Evolutionary conservation across 1,140 invertebrate species (phyloP).

Genomic region (Heliothis virescens): DNA sequence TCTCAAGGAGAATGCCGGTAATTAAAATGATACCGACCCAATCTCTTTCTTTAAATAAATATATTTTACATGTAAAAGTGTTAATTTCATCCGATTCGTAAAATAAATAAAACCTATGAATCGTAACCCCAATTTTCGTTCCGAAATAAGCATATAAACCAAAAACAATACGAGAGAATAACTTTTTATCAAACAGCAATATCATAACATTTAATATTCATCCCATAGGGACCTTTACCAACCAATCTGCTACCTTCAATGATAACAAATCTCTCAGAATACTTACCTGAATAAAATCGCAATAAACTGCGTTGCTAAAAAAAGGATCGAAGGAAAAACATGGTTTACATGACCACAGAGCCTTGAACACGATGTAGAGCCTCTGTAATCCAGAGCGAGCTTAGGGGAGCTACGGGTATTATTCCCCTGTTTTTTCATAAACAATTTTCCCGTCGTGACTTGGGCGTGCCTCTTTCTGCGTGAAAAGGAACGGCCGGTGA

Average conservation of each 20-base stretch:
- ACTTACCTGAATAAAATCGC: constrained; percentile 26
- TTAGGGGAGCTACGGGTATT: neutral
- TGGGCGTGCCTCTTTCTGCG: too few relatives aligned
- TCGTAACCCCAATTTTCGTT: too few relatives aligned
- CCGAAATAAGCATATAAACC: neutral
- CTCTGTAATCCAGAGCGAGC: neutral
- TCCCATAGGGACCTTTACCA: neutral
- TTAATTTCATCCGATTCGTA: too few relatives aligned
- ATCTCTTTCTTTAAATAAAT: too few relatives aligned
- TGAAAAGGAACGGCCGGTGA: too few relatives aligned
- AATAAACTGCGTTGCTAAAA: constrained; percentile 1
- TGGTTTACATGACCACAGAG: neutral
- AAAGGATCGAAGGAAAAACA: constrained; percentile 3
- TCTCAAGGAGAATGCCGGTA: too few relatives aligned
- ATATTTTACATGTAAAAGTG: too few relatives aligned
- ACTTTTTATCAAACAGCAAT: constrained; percentile 6
- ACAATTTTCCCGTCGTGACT: too few relatives aligned
- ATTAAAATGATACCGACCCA: too few relatives aligned
- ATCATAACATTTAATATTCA: neutral
- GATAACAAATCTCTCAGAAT: constrained; percentile 18
- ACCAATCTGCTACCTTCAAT: neutral
- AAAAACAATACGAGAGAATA: neutral
- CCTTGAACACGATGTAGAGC: neutral
- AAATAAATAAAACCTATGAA: too few relatives aligned
- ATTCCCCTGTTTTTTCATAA: too few relatives aligned